A percentile compares a stretch with the other conserved stretches of the same genome.
These are phyloP conservation scores for Drosophila truncata DNA, from an alignment of 1,140 invertebrate species.

Conservation along the genomic window DNA sequence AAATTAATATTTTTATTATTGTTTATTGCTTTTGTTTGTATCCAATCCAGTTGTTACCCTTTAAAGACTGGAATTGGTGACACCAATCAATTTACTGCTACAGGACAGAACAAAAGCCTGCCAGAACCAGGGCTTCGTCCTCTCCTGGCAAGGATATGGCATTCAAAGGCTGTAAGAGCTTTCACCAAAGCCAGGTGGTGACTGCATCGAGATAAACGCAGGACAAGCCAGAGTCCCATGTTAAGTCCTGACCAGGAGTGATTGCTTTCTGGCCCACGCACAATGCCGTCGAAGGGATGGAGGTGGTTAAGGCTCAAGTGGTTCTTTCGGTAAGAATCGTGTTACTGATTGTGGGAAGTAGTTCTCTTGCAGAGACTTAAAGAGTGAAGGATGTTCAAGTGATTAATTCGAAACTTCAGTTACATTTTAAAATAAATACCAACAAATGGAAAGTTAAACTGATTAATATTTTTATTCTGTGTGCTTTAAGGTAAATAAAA, in stretches of 20 bases:
- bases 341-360: not conserved
- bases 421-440: too few species aligned
- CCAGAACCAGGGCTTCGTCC: not conserved
- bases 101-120: not conserved
- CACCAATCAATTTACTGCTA: conserved; percentile 12
- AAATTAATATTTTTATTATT: too few species aligned
- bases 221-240: not conserved
- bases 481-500: not conserved
- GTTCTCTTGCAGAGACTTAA: not conserved
- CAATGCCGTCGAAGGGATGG: not conserved
- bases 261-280: conserved; percentile 18
- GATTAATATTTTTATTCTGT: too few species aligned
- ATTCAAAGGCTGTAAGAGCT: conserved; percentile 6
- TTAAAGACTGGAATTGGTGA: not conserved
- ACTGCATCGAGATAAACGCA: not conserved
- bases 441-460: too few species aligned
- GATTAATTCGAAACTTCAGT: not conserved
- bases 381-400: not conserved
- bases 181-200: conserved; percentile 14
- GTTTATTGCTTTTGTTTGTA: too few species aligned
- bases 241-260: conserved; percentile 6
- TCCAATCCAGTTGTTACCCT: not conserved
- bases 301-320: not conserved
- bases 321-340: not conserved
- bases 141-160: not conserved